Base-by-base conservation (phyloP, 2,888 invertebrate genomes). In the Amphipyra tragopoginis region DNA sequence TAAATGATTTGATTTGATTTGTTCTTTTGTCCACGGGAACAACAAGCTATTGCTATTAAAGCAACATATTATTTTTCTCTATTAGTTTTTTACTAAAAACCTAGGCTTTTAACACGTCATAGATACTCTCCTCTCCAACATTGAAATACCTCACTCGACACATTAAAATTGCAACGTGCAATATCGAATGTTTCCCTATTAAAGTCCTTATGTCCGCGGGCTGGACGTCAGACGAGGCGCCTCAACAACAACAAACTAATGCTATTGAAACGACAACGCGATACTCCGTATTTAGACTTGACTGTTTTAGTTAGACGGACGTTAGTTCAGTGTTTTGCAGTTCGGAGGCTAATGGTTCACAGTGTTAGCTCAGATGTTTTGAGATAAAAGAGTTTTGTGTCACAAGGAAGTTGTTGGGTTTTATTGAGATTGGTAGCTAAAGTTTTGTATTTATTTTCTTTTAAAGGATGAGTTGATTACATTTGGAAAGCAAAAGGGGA, bases 241-340 rank as follows among this genome's bases (percentile, higher is more conserved):
- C 58, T 76, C 62, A 64, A 55, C 57, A 60, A 64, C 76, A 75
- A 79, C 79, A 79, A 72, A 68, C 68, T 63, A 66, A 75, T 66
- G 65, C 77, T 47, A 72, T 69, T 69, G 68, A 76, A 72, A 76
- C 57, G 79, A 69, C 77, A 72, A 69, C 58, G 6, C 61, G 48
- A 57, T 54, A 66, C 55, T 52, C 72, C 68, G 51, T 75, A 79
- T 79, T 79, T 72, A 66, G 77, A 66, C 62, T 62, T 77, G 79
- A 79, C 15, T 50, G 58, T 79, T 79, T 78, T 63, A 76, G 62
- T 66, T 66, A 10, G 40, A 63, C 26, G 15, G 64, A 69, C 68
- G 59, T 64, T 44, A 15, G 59, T 42, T 45, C 56, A 66, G 38
- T 60, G 56, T 21, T 57, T 55, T 36, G 13, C 33, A 61, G 70